Evolutionary conservation across 1,140 invertebrate species (phyloP).

Genomic region (Halictus rubicundus): DNA sequence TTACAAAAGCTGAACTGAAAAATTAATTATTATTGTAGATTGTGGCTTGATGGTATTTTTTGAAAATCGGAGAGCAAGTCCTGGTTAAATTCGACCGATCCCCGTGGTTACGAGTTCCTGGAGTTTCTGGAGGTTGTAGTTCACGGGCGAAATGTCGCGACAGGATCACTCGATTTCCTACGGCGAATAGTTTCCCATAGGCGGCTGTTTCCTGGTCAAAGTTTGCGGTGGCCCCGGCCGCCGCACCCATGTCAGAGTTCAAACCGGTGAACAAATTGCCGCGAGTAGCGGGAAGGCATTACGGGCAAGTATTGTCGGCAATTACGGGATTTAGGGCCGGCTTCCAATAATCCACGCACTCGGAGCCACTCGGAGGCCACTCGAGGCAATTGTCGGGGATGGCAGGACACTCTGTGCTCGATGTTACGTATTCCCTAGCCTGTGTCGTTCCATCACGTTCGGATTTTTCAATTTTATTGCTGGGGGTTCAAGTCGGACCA

Average conservation of each 20-base stretch:
- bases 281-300: conserved; percentile 62
- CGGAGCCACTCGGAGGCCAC: conserved; percentile 21
- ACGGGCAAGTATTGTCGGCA: conserved; percentile 68
- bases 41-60: too few species aligned
- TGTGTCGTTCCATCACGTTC: background rate
- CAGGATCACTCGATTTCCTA: conserved; percentile 60
- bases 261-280: conserved; percentile 67
- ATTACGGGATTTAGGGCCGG: conserved; percentile 63
- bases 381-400: conserved; percentile 12
- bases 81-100: too few species aligned
- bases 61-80: too few species aligned
- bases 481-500: too few species aligned
- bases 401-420: background rate
- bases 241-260: conserved; percentile 72
- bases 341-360: conserved; percentile 43
- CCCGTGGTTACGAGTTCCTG: too few species aligned
- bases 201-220: conserved; percentile 53
- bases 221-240: conserved; percentile 53
- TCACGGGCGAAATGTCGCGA: conserved; percentile 52
- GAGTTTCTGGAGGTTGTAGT: background rate
- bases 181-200: conserved; percentile 61
- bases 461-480: background rate
- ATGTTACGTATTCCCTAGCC: background rate
- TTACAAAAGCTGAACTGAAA: too few species aligned
- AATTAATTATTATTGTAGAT: too few species aligned